phyloP scores from a whole-genome alignment of 2,888 invertebrate species.

The Drosophila austrosaltans region DNA sequence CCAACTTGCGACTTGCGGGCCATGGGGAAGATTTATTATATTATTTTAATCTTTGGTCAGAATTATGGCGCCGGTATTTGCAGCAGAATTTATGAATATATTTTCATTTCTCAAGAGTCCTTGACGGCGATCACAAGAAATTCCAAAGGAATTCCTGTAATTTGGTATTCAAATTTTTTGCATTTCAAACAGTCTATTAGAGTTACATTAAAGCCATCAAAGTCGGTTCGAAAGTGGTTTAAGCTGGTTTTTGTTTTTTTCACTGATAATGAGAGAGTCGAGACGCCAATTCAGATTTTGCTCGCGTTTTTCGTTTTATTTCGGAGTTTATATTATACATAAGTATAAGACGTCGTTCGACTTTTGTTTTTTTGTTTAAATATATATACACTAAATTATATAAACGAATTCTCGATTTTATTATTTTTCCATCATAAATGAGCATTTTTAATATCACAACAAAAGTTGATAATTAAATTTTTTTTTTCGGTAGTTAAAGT shows the following conservation, averaged over 20 bases:
- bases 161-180: conserved; percentile 31
- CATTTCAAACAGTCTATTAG: conserved; percentile 37
- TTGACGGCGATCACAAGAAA: neutral
- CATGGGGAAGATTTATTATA: conserved; percentile 60
- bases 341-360: conserved; percentile 22
- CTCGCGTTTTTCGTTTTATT: conserved; percentile 31
- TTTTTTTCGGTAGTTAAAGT: neutral
- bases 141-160: neutral
- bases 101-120: conserved; percentile 8
- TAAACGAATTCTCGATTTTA: conserved; percentile 29
- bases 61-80: conserved; percentile 49
- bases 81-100: conserved; percentile 50
- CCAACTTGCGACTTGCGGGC: conserved; percentile 18
- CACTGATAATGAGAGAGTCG: conserved; percentile 46
- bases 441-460: conserved; percentile 33
- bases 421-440: conserved; percentile 5
- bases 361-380: conserved; percentile 9
- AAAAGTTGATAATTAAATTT: conserved; percentile 23
- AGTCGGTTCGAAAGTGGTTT: conserved; percentile 43
- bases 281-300: conserved; percentile 38
- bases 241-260: conserved; percentile 42
- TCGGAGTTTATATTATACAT: conserved; percentile 19
- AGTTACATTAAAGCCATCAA: conserved; percentile 32
- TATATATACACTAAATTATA: neutral
- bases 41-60: conserved; percentile 68